Evolutionary conservation across 1,140 invertebrate species (phyloP).

Genomic region (Zaprionus gabonicus): DNA sequence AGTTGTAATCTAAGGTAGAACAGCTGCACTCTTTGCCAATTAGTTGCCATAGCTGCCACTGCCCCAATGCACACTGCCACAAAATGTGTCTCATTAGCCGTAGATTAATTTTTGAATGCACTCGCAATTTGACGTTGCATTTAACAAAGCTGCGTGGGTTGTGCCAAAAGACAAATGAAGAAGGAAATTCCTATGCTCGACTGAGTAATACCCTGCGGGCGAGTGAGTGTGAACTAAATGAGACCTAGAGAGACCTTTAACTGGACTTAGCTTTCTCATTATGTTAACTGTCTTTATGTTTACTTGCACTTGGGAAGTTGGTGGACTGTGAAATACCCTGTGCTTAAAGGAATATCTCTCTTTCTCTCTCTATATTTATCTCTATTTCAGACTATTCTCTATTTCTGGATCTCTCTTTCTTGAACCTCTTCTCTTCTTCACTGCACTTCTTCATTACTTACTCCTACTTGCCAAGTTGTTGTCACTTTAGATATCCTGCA

Average conservation of each 20-base stretch:
- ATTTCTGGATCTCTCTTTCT: too few relatives aligned
- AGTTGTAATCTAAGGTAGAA: background rate
- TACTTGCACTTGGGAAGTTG: too few relatives aligned
- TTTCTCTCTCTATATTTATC: rapidly evolving
- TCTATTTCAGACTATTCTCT: too few relatives aligned
- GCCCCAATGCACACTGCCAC: background rate
- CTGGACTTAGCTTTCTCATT: background rate
- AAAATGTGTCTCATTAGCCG: slow-evolving; percentile 72
- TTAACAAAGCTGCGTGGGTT: slow-evolving; percentile 49
- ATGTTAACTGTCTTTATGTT: too few relatives aligned
- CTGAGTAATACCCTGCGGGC: background rate
- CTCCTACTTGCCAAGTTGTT: too few relatives aligned
- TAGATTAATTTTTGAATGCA: slow-evolving; percentile 73
- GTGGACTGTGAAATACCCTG: too few relatives aligned
- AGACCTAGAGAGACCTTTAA: background rate
- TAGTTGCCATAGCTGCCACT: slow-evolving; percentile 36
- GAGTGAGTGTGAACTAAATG: background rate
- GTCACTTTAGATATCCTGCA: too few relatives aligned
- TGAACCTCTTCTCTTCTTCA: too few relatives aligned
- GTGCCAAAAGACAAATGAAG: slow-evolving; percentile 43
- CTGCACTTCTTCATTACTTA: too few relatives aligned
- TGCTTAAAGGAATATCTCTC: too few relatives aligned
- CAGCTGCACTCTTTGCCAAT: slow-evolving; percentile 51
- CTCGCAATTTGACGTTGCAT: slow-evolving; percentile 68
- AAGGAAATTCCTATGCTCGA: background rate